A percentile compares a stretch with the other conserved stretches of the same genome.
Conservation (phyloP, 2,888 invertebrate genomes). For the Thymelicus acteon region DNA sequence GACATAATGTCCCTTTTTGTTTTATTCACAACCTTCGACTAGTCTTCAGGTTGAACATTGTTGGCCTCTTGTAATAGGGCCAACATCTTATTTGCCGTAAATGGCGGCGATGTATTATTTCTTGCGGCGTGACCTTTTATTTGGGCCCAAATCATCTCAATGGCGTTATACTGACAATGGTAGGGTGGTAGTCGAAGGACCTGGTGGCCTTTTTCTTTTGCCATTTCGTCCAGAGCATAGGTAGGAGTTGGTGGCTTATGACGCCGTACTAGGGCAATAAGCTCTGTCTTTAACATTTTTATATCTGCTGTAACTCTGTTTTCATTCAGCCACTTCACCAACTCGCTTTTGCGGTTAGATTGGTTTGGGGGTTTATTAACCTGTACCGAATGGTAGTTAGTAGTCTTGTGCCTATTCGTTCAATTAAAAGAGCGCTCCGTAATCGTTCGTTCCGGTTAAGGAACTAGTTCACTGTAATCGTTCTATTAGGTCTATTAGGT, state of each 20-base stretch:
- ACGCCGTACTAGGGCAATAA: conserved; percentile 35
- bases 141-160: conserved; percentile 42
- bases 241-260: conserved; percentile 36
- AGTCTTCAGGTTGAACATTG: too few relatives aligned
- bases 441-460: too few relatives aligned
- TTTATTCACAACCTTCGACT: too few relatives aligned
- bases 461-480: too few relatives aligned
- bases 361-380: conserved; percentile 38
- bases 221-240: conserved; percentile 41
- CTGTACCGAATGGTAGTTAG: conserved; percentile 44
- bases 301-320: conserved; percentile 39
- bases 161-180: conserved; percentile 44
- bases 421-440: too few relatives aligned
- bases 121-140: too few relatives aligned
- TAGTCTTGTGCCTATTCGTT: too few relatives aligned
- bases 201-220: conserved; percentile 37
- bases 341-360: conserved; percentile 37
- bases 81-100: too few relatives aligned
- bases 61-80: too few relatives aligned
- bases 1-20: too few relatives aligned
- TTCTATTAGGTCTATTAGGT: too few relatives aligned
- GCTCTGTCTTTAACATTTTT: conserved; percentile 40
- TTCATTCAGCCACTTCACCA: conserved; percentile 38
- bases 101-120: too few relatives aligned
- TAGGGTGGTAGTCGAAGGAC: conserved; percentile 42